Conservation (phyloP, 2,113 vertebrate species). For the Lophotis ruficrista region DNA sequence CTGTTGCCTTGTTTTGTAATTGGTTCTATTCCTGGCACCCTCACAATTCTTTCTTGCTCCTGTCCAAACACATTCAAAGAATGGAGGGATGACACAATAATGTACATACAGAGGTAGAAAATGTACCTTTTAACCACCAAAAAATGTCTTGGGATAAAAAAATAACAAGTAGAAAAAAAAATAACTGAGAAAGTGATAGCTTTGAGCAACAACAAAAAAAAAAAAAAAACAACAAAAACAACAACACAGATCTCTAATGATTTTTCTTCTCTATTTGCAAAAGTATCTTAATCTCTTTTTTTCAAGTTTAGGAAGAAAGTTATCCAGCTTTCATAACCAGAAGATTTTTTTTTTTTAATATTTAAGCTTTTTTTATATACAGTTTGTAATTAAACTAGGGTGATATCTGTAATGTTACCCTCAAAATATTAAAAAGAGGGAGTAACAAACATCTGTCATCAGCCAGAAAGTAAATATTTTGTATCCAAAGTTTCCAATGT, state of each 20-base stretch:
- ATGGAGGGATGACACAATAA: not conserved
- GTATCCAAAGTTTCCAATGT: not conserved
- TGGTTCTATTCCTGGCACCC: not conserved
- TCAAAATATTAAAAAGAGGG: not conserved
- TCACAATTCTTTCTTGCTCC: not conserved
- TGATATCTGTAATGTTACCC: not conserved
- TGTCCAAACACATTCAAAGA: not conserved
- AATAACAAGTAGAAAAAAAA: not conserved
- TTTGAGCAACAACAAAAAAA: not conserved
- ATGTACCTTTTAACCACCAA: not conserved
- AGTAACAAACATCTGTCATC: not conserved
- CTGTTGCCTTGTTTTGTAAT: not conserved
- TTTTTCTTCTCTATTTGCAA: not conserved
- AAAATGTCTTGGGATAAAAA: not conserved
- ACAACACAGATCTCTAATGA: rapidly evolving
- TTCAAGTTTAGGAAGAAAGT: not conserved
- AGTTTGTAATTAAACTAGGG: not conserved
- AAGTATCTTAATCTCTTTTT: not conserved
- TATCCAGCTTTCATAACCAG: not conserved
- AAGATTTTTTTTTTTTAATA: too few relatives aligned
- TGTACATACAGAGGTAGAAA: not conserved
- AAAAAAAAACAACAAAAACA: too few relatives aligned
- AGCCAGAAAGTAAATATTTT: not conserved
- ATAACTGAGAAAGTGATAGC: not conserved
- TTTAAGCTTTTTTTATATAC: not conserved